Evolutionary conservation across 2,888 invertebrate genomes (phyloP).

Genomic region (Metellina segmentata): DNA sequence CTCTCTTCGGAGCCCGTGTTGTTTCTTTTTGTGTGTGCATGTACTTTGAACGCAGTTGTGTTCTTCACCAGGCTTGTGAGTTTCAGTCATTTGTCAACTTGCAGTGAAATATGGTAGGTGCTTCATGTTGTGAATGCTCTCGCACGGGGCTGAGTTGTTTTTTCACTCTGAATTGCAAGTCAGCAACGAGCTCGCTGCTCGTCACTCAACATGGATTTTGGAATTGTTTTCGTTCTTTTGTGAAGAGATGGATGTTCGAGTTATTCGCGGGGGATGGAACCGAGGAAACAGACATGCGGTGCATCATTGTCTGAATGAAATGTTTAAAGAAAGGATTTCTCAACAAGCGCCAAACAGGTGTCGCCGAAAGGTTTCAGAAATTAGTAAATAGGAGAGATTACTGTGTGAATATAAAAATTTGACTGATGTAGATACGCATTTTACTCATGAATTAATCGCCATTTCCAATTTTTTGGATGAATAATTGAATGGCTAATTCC

Average conservation of each 20-base stretch:
- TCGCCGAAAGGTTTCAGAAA: too few relatives aligned
- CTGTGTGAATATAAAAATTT: too few relatives aligned
- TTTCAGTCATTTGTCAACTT: slow-evolving; percentile 10
- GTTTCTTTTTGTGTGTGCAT: background rate
- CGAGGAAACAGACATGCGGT: background rate
- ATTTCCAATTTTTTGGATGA: too few relatives aligned
- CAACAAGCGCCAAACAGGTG: too few relatives aligned
- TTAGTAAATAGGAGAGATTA: too few relatives aligned
- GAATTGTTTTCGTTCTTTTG: background rate
- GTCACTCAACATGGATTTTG: background rate
- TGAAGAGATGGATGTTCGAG: background rate
- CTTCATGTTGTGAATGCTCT: background rate
- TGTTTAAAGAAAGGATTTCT: background rate
- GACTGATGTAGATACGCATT: too few relatives aligned
- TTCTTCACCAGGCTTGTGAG: background rate
- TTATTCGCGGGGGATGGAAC: background rate
- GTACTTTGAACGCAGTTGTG: slow-evolving; percentile 15
- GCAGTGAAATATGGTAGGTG: slow-evolving; percentile 10
- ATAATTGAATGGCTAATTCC: too few relatives aligned
- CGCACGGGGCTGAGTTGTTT: background rate
- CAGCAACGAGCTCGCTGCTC: background rate
- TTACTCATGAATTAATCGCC: too few relatives aligned
- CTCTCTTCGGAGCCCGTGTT: background rate
- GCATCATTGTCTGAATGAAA: background rate
- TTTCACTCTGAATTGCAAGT: background rate